These are phyloP conservation scores for Chelonoidis abingdonii DNA, from an alignment of 2,113 vertebrate genomes.

Conservation along the genomic window DNA sequence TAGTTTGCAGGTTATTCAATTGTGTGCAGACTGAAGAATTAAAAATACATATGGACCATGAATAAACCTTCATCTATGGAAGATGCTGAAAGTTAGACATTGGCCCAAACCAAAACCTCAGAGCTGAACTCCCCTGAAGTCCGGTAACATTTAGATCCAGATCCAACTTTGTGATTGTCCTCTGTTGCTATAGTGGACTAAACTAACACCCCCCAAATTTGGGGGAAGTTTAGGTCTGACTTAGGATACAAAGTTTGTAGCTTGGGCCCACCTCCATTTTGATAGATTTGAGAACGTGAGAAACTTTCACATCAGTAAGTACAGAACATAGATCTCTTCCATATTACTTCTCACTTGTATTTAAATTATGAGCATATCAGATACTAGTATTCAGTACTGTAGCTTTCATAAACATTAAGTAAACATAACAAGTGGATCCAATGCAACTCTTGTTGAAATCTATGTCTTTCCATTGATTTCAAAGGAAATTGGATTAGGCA, in stretches of 20 bases:
- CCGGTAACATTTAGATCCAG: background rate
- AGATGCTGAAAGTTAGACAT: background rate
- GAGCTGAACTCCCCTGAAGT: background rate
- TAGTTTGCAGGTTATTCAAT: background rate
- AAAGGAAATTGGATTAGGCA: background rate
- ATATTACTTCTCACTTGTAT: background rate
- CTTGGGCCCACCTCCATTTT: background rate
- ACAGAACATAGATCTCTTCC: background rate
- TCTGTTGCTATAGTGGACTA: background rate
- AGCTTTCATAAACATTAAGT: background rate
- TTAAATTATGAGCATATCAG: background rate
- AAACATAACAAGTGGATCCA: background rate
- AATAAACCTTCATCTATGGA: background rate
- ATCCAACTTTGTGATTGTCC: background rate
- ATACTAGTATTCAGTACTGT: background rate
- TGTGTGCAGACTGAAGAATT: background rate
- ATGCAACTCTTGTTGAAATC: background rate
- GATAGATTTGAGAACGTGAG: background rate
- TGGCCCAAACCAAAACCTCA: background rate
- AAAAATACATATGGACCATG: background rate
- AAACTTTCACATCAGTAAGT: background rate
- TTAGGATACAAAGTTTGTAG: background rate
- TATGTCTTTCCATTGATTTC: background rate
- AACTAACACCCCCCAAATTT: background rate
- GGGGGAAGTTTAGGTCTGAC: background rate